Conservation (phyloP, 2,113 vertebrate species). For the Gallinago undulata region DNA sequence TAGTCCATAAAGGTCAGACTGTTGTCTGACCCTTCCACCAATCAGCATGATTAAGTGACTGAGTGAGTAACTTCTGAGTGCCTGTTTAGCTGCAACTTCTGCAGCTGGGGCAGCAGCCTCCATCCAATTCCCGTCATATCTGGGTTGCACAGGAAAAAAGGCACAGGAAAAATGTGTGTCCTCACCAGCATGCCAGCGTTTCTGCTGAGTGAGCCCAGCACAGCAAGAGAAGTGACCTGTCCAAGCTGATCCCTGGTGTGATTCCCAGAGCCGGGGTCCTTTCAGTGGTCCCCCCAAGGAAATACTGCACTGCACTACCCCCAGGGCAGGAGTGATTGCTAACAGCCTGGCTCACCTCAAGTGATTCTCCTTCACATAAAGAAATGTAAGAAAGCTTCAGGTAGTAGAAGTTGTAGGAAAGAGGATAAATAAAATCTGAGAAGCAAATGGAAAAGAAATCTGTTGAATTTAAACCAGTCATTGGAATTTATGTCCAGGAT, state of each 20-base stretch:
- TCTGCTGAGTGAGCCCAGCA: not conserved
- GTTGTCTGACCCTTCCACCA: not conserved
- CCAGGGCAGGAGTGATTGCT: not conserved
- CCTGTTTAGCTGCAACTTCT: not conserved
- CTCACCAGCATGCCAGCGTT: not conserved
- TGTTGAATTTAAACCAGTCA: not conserved
- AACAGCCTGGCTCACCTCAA: not conserved
- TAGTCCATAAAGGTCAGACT: not conserved
- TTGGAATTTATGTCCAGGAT: not conserved
- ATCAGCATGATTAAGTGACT: not conserved
- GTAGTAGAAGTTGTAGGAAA: not conserved
- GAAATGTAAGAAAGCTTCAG: not conserved
- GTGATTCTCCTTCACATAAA: not conserved
- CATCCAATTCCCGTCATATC: not conserved
- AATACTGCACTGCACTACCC: not conserved
- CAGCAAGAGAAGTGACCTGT: accelerated
- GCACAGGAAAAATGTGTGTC: not conserved
- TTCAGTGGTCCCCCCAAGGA: not conserved
- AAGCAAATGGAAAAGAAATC: not conserved
- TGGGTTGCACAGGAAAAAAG: not conserved
- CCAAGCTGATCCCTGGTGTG: not conserved
- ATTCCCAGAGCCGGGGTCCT: not conserved
- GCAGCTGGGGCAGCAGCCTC: not conserved
- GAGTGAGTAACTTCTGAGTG: not conserved
- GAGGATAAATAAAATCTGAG: not conserved